Base-by-base conservation (phyloP, 2,888 invertebrate species). In the Coelogynopora nodosa region DNA sequence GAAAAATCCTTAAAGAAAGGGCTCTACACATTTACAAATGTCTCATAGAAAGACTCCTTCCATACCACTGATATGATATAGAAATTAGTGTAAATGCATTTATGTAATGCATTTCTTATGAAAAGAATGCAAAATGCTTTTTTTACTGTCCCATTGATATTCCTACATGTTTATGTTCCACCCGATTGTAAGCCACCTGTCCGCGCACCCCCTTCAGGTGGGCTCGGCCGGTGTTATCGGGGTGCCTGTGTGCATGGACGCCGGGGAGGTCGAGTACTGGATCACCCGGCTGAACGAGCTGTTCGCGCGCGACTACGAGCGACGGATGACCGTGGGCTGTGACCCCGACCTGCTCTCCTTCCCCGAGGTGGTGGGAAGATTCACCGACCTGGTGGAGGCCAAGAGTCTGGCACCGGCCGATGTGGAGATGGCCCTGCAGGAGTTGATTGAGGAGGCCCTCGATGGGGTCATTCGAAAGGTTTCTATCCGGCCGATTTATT, bases 381-480 rank as follows among this genome's bases (percentile, higher is more conserved):
- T 74, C 2, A 26, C 23, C 23, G 74, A 74, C 2, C 23, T 74
- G 5, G 74, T 74, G 18, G 74, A 74, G 27, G 18, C 74, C 18
- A 74, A 74, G 74, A 74, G 27, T 26, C 23, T 74, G 27, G 74
- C 27, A 2, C 23, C 74, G 23, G 74, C 18, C 18, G 74, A 74
- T 74, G 74, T 74, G 2, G 74, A 74, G 23, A 5, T 74, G 74
- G 74, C 74, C 10, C 27, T 74, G 2, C 74, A 74, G 74, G 74
- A 74, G 74, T 26, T 74, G 18, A 74, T 26, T 26, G 74, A 74
- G 23, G 74, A 74, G 74, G 74, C 74, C 2, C 27, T 74, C 2
- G 74, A 74, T 74, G 74, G 74, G 2, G 74, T 74, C 27, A 74
- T 74, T 2, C 5, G 74, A 23, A 74, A 74, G 74, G 74, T 74